These are phyloP conservation scores for Blomia tropicalis DNA, from an alignment of 2,888 invertebrate genomes.

Conservation along the genomic window DNA sequence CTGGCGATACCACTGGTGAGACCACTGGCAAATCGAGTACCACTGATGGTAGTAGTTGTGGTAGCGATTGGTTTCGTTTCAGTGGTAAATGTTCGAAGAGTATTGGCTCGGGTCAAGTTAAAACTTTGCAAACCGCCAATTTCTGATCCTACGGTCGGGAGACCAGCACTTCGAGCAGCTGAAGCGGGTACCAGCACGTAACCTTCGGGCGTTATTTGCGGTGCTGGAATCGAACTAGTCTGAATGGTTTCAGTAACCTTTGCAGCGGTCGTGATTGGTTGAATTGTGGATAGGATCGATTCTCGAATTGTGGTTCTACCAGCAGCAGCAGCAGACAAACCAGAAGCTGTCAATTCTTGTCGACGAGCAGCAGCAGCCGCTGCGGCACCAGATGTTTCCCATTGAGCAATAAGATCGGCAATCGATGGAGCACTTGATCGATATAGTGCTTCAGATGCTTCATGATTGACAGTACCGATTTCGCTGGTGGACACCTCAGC, in stretches of 20 bases:
- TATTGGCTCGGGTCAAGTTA: not conserved
- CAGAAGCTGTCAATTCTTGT: not conserved
- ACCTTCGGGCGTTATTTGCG: not conserved
- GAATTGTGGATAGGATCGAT: not conserved
- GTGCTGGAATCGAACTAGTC: not conserved
- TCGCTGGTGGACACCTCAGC: slow-evolving; percentile 24
- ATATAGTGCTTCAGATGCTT: slow-evolving; percentile 15
- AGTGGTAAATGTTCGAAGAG: not conserved
- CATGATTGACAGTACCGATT: slow-evolving; percentile 25
- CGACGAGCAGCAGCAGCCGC: not conserved
- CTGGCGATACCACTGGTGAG: not conserved
- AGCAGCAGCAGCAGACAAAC: not conserved
- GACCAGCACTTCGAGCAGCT: slow-evolving; percentile 9
- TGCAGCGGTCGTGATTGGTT: not conserved
- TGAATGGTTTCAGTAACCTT: not conserved
- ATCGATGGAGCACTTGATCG: slow-evolving; percentile 21
- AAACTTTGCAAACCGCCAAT: not conserved
- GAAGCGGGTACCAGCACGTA: slow-evolving; percentile 4
- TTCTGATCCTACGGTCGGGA: not conserved
- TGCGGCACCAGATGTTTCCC: slow-evolving; percentile 17
- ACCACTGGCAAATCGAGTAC: not conserved
- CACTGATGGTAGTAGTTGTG: not conserved
- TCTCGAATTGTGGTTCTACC: not conserved
- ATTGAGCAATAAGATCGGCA: not conserved
- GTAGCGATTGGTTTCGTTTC: not conserved